Conservation (phyloP, 2,888 invertebrate species). For the Drosophila acutilabella region DNA sequence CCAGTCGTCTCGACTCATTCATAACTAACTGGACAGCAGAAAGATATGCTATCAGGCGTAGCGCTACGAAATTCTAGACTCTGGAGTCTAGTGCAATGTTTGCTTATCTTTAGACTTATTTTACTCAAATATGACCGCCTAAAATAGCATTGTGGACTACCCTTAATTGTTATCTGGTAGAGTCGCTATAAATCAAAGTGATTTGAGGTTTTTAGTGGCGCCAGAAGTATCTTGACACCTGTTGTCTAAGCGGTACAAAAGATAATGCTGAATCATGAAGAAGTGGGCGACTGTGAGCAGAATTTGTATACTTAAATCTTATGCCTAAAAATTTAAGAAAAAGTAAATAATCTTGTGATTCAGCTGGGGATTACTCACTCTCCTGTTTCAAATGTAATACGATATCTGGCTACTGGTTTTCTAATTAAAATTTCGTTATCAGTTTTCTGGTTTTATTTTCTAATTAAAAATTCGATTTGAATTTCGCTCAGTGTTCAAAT, state of each 20-base stretch:
- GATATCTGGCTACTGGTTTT: neutral
- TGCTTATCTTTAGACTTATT: constrained; percentile 30
- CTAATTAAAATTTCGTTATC: neutral
- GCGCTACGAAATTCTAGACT: neutral
- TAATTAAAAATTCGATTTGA: neutral
- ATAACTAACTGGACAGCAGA: constrained; percentile 16
- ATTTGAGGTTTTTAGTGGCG: constrained; percentile 17
- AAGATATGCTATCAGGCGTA: constrained; percentile 22
- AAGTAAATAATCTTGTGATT: no score
- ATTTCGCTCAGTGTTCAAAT: constrained; percentile 16
- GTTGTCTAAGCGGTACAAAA: constrained; percentile 6
- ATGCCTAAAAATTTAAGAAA: no score
- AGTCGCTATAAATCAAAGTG: constrained; percentile 28
- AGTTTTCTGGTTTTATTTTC: neutral
- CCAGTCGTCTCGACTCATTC: constrained; percentile 37
- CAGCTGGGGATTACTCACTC: neutral
- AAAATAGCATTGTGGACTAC: constrained; percentile 14
- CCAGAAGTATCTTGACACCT: constrained; percentile 31
- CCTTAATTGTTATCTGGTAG: constrained; percentile 26
- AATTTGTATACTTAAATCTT: neutral
- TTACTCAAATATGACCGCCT: constrained; percentile 15
- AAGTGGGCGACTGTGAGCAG: no score
- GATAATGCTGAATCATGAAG: constrained; percentile 4
- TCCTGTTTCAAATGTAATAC: neutral
- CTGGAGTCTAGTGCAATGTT: neutral